Evolutionary conservation across 1,140 invertebrate species (phyloP).

Genomic region (Hesperophylax magnus): DNA sequence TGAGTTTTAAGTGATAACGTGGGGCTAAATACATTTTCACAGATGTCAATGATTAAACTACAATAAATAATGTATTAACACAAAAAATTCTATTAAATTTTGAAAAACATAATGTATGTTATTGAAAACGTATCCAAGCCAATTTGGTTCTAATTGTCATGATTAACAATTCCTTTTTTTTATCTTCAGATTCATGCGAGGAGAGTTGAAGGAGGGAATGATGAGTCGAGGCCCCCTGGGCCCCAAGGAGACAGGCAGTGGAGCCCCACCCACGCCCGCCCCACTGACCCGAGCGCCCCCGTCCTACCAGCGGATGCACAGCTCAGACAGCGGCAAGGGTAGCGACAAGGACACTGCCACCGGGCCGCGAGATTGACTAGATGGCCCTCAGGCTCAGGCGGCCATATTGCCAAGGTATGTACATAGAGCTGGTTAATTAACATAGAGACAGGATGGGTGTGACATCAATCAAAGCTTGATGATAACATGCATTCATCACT

Average conservation of each 20-base stretch:
- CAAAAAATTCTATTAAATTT: too few relatives aligned
- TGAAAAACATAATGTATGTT: too few relatives aligned
- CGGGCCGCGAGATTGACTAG: slow-evolving; percentile 77
- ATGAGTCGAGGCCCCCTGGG: slow-evolving; percentile 64
- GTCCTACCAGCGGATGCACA: slow-evolving; percentile 87
- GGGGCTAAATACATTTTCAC: too few relatives aligned
- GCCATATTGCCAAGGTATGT: slow-evolving; percentile 67
- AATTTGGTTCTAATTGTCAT: too few relatives aligned
- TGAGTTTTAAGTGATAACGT: too few relatives aligned
- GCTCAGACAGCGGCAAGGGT: slow-evolving; percentile 82
- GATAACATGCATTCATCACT: not conserved
- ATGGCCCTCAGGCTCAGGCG: slow-evolving; percentile 73
- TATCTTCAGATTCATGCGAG: slow-evolving; percentile 81
- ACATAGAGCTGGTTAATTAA: not conserved
- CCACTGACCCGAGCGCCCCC: slow-evolving; percentile 75
- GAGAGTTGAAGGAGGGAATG: slow-evolving; percentile 76
- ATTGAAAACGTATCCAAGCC: too few relatives aligned
- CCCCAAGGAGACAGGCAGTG: slow-evolving; percentile 68
- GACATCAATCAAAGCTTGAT: too few relatives aligned
- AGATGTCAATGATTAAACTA: too few relatives aligned
- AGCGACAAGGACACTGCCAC: slow-evolving; percentile 76
- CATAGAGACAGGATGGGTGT: too few relatives aligned
- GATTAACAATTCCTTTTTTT: slow-evolving; percentile 13
- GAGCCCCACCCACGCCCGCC: slow-evolving; percentile 79
- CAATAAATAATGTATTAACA: too few relatives aligned